These are phyloP conservation scores for Melipona quadrifasciata DNA, from an alignment of 1,140 invertebrate genomes.

Conservation along the genomic window DNA sequence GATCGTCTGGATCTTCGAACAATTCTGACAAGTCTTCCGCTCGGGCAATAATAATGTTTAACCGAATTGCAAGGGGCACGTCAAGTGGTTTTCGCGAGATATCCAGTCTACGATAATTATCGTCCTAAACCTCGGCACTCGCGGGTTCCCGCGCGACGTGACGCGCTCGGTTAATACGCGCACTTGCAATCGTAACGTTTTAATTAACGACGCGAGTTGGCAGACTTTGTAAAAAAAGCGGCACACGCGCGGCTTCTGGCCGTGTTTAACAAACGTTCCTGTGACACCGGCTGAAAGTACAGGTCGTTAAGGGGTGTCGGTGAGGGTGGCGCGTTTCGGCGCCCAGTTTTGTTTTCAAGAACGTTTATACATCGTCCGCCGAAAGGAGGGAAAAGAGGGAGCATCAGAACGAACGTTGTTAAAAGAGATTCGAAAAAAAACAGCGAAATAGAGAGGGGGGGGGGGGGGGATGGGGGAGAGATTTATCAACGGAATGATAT, in stretches of 20 bases:
- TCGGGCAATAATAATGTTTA: slow-evolving; percentile 59
- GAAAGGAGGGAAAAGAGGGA: neutral
- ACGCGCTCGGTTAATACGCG: slow-evolving; percentile 27
- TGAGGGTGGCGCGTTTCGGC: neutral
- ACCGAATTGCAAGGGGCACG: slow-evolving; percentile 59
- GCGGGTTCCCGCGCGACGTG: neutral
- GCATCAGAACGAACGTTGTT: neutral
- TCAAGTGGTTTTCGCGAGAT: slow-evolving; percentile 47
- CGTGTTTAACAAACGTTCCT: neutral
- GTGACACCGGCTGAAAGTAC: neutral
- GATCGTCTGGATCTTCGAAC: neutral
- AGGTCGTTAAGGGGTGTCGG: neutral
- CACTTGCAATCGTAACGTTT: slow-evolving; percentile 20
- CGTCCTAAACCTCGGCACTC: slow-evolving; percentile 22
- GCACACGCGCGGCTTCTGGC: neutral
- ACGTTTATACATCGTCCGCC: neutral
- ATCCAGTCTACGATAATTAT: slow-evolving; percentile 57
- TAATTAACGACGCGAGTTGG: slow-evolving; percentile 21
- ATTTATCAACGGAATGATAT: neutral
- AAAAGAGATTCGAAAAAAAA: too few species aligned
- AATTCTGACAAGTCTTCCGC: slow-evolving; percentile 1
- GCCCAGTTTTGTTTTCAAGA: neutral
- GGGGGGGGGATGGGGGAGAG: neutral
- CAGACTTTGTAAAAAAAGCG: neutral
- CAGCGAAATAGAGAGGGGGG: too few species aligned